Evolutionary conservation across 2,888 invertebrate species (phyloP).

Genomic region (Chromoteleia sp.): DNA sequence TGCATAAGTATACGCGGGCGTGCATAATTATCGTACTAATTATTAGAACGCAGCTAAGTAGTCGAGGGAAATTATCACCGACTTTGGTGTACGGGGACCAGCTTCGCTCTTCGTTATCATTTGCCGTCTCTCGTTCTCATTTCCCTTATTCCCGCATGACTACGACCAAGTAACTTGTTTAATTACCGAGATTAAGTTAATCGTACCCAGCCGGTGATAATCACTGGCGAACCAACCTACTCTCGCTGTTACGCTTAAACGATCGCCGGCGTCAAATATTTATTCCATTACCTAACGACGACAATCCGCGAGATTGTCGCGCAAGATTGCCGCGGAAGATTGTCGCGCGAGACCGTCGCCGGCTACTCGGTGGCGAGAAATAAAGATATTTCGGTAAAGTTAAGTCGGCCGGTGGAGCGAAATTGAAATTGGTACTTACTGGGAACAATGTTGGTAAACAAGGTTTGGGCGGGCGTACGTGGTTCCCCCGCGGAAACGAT

Average conservation of each 20-base stretch:
- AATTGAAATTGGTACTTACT: conserved; percentile 44
- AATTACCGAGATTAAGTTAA: conserved; percentile 84
- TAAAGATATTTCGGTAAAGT: too few relatives aligned
- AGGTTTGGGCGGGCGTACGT: conserved; percentile 21
- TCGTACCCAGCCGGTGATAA: conserved; percentile 82
- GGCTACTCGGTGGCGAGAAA: too few relatives aligned
- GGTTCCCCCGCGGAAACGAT: conserved; percentile 22
- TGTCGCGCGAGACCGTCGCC: too few relatives aligned
- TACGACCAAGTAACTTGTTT: conserved; percentile 81
- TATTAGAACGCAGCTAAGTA: conserved; percentile 83
- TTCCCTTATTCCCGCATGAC: conserved; percentile 79
- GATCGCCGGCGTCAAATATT: conserved; percentile 56
- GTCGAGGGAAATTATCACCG: conserved; percentile 81
- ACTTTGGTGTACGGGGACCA: conserved; percentile 72
- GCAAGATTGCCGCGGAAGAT: too few relatives aligned
- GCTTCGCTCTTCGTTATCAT: conserved; percentile 66
- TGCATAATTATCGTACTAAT: conserved; percentile 83
- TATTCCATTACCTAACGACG: conserved; percentile 51
- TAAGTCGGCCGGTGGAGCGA: too few relatives aligned
- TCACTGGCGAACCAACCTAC: conserved; percentile 76
- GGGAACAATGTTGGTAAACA: conserved; percentile 42
- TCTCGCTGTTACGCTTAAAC: conserved; percentile 53
- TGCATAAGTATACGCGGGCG: conserved; percentile 74
- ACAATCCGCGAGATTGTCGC: too few relatives aligned
- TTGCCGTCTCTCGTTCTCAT: conserved; percentile 70